phyloP scores from a whole-genome alignment of 2,113 vertebrate genomes.

The Eira barbara region DNA sequence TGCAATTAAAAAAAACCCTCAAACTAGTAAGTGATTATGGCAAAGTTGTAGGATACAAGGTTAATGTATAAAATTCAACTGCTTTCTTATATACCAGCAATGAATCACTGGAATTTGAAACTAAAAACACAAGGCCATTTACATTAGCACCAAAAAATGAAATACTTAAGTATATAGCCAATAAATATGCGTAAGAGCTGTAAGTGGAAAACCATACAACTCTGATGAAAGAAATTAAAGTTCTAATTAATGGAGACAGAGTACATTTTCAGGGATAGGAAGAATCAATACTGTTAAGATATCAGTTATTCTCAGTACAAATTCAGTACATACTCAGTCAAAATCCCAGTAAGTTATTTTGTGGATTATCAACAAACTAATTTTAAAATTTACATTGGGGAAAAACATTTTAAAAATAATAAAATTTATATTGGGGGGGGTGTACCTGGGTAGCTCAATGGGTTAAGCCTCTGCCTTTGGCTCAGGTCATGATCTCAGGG shows the following conservation, averaged over 20 bases:
- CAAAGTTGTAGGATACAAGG: neutral
- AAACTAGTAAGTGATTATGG: neutral
- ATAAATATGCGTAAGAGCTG: neutral
- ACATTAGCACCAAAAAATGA: neutral
- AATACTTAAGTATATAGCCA: neutral
- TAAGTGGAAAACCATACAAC: neutral
- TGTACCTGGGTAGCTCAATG: no score
- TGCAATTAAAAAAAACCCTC: neutral
- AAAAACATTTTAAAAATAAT: no score
- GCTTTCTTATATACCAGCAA: neutral
- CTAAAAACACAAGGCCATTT: neutral
- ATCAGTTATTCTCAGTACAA: neutral
- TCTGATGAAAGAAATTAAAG: neutral
- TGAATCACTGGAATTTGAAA: neutral
- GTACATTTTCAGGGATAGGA: neutral
- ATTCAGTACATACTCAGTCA: neutral
- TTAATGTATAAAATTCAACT: neutral
- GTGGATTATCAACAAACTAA: neutral
- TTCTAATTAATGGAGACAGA: neutral
- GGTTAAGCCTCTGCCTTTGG: no score
- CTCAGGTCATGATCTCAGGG: no score
- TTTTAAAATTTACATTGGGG: neutral
- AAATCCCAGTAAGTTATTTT: neutral
- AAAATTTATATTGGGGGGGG: no score
- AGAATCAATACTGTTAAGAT: neutral